Evolutionary conservation across 2,888 invertebrate species (phyloP), one percentile per base, ranked within the genome.

Genomic region (Polyploca ridens): DNA sequence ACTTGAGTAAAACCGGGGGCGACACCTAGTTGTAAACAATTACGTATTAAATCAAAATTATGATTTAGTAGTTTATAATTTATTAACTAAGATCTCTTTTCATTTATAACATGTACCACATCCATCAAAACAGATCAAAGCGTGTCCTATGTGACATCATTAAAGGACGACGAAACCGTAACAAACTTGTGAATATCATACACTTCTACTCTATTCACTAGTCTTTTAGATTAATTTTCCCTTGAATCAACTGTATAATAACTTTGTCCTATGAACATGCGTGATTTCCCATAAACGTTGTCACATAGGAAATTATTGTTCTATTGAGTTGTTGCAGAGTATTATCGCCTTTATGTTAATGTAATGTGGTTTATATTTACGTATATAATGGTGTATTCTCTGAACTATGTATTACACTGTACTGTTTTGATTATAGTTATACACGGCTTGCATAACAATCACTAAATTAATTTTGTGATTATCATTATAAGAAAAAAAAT

Each of bases 131-230:
- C 82, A 78, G 86, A 89, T 89, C 89, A 89, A 89, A 89, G 89
- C 86, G 80, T 84, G 78, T 85, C 82, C 83, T 86, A 83, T 82
- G 83, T 85, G 90, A 87, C 89, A 86, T 89, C 89, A 89, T 89
- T 89, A 89, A 88, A 89, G 85, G 86, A 87, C 84, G 85, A 77
- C 84, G 80, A 82, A 77, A 72, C 79, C 76, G 82, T 76, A 77
- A 82, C 81, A 74, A 71, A 73, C 77, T 78, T 67, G 63, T 67
- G 60, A 69, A 62, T 73, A 58, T 80, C 57, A 46, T 62, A 58
- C 46, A 57, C 33, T 13, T 16, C 59, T 65, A 62, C 75, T 66
- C 69, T 76, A 76, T 66, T 27, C 3, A 33, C 11, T 46, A 41
- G 6, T 19, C 0, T 0, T 16, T 73, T 62, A 66, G 66, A 61